Base-by-base conservation (phyloP, 2,888 invertebrate species). In the Carabus problematicus region DNA sequence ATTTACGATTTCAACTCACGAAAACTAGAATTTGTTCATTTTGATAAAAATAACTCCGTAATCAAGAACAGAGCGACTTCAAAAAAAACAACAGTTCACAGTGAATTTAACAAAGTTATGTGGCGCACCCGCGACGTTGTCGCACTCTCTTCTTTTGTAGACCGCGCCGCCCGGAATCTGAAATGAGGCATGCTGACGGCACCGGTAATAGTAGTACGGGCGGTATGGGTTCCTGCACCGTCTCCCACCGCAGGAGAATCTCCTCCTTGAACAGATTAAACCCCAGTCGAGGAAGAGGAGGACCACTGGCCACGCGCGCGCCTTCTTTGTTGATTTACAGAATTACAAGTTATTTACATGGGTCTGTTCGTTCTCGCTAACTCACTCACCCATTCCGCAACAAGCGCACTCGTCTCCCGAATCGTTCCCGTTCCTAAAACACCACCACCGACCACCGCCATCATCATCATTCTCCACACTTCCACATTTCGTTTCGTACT, bases 271-370 rank as follows among this genome's bases (percentile, higher is more conserved):
- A 12, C 47, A 47, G 47, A 47, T 47, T 47, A 47, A 47, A 47
- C 47, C 12, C 4, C 16, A n/a, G 12, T n/a, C 45, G 29, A 29
- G 29, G 29, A 29, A 2, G 29, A 29, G 6, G 29, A 29, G 11
- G 47, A 47, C 66, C 52, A 66, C 16, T 59, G 59, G 49, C 16
- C 42, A n/a, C n/a, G 41, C 41, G 59, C 47, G 47, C 47, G 16
- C 11, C 12, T 49, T 66, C 59, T 66, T 66, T 66, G 66, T 66
- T 66, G 66, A 66, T 66, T 66, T 52, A 66, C 66, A 66, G 66
- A 59, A 66, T 66, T 66, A 66, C 66, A 66, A 66, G 66, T 66
- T 66, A 66, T 66, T 66, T 66, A 66, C 66, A 66, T 66, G 66
- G 66, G 59, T 55, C 55, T 16, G 45, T 8, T 16, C 60, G 14